A percentile compares a stretch with the other conserved stretches of the same genome.
These are phyloP conservation scores for Candoia aspera DNA, from an alignment of 2,113 vertebrate species.

Conservation along the genomic window DNA sequence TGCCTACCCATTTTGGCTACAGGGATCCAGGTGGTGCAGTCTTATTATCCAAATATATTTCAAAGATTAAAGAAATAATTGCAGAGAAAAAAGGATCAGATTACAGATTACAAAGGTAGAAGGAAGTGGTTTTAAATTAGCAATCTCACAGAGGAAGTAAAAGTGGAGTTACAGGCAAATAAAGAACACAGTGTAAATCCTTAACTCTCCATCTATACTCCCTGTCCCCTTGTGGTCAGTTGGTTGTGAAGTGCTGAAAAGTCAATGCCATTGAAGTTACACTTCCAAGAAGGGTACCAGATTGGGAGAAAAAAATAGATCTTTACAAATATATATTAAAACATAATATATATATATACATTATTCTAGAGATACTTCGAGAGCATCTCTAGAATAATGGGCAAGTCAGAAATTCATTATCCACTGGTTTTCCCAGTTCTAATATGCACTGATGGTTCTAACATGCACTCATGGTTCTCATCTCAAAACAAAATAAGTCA, in stretches of 20 bases:
- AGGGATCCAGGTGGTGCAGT: not conserved
- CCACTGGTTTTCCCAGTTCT: not conserved
- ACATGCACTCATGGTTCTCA: not conserved
- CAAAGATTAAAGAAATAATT: not conserved
- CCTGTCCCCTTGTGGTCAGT: not conserved
- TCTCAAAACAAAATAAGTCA: not conserved
- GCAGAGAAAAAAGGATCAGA: not conserved
- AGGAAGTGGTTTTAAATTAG: not conserved
- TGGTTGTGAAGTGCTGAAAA: not conserved
- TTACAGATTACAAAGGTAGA: not conserved
- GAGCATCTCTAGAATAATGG: not conserved
- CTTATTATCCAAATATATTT: not conserved
- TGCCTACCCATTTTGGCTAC: not conserved
- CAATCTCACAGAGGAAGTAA: not conserved
- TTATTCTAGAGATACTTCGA: no score
- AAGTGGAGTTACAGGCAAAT: not conserved
- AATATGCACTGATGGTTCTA: no score
- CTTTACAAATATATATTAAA: not conserved
- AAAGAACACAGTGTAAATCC: not conserved
- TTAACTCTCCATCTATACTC: not conserved
- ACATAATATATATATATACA: no score
- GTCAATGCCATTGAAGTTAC: not conserved
- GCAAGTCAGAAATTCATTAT: not conserved
- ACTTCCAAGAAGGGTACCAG: not conserved
- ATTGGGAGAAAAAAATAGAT: not conserved